Percentiles rank a stretch among this genome's conserved stretches.
Conservation (phyloP, 2,888 invertebrate genomes). For the Parapristionchus giblindavisi region DNA sequence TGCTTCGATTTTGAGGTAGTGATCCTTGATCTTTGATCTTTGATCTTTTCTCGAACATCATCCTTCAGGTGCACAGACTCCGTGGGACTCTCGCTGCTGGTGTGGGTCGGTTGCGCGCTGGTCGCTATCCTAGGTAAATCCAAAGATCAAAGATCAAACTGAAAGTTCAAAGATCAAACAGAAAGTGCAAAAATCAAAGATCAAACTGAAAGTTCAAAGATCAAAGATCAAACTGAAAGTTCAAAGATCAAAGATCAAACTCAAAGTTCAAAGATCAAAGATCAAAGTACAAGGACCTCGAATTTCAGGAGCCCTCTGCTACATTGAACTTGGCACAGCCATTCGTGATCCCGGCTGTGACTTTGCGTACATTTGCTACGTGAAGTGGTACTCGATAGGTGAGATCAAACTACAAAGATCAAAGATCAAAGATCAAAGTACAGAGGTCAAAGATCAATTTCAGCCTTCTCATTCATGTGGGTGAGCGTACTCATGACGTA, state of each 20-base stretch:
- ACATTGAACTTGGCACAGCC: slow-evolving; percentile 67
- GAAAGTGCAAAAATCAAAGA: slow-evolving; percentile 38
- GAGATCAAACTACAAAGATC: not conserved
- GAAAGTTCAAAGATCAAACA: too few relatives aligned
- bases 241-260: not conserved
- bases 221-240: too few relatives aligned
- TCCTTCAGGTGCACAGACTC: slow-evolving; percentile 73
- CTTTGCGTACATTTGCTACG: slow-evolving; percentile 63
- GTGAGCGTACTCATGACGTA: slow-evolving; percentile 68
- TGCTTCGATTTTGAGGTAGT: slow-evolving; percentile 50
- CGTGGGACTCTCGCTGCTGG: slow-evolving; percentile 88
- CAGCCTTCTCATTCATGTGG: slow-evolving; percentile 68
- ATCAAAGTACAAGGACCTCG: too few relatives aligned
- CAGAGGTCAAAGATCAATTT: not conserved
- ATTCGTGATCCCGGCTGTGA: slow-evolving; percentile 68
- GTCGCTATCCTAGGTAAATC: slow-evolving; percentile 65
- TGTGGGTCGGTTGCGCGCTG: slow-evolving; percentile 90
- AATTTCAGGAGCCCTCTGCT: slow-evolving; percentile 64
- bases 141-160: not conserved
- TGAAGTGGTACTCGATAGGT: slow-evolving; percentile 49
- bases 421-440: not conserved
- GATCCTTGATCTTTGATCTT: not conserved
- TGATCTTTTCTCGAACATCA: too few relatives aligned
- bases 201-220: slow-evolving; percentile 1
- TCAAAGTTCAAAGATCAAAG: too few relatives aligned